These are phyloP conservation scores for Tetraodon nigroviridis DNA, from an alignment of 2,113 vertebrate genomes.

Conservation along the genomic window DNA sequence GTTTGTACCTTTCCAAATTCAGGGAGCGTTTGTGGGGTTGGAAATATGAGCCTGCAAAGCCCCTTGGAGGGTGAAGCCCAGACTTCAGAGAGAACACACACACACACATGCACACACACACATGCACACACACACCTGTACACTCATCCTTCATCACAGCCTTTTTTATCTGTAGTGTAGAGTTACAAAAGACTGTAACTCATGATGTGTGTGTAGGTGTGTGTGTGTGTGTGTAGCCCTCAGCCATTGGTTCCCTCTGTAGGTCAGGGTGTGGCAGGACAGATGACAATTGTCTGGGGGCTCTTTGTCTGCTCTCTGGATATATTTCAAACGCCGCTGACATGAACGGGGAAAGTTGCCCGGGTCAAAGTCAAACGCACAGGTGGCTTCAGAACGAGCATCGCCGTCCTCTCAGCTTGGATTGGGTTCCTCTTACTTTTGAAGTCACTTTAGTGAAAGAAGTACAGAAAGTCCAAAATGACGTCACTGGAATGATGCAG, in stretches of 20 bases:
- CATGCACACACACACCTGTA: constrained; percentile 23
- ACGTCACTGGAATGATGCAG: neutral
- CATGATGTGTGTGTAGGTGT: constrained; percentile 36
- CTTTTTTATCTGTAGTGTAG: constrained; percentile 51
- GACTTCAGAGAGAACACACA: constrained; percentile 53
- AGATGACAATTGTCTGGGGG: constrained; percentile 58
- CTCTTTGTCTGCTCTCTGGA: constrained; percentile 53
- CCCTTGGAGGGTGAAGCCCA: constrained; percentile 38
- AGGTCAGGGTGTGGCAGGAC: constrained; percentile 60
- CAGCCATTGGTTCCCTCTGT: constrained; percentile 59
- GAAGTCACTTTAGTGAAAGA: too few relatives aligned
- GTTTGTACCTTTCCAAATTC: too few relatives aligned
- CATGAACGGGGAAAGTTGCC: constrained; percentile 36
- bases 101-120: constrained; percentile 14
- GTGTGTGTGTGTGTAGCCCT: constrained; percentile 17
- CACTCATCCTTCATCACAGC: constrained; percentile 63
- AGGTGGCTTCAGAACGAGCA: constrained; percentile 35
- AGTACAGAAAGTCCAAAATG: neutral
- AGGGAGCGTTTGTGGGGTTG: constrained; percentile 1
- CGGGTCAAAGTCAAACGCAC: constrained; percentile 35
- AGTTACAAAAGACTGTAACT: constrained; percentile 64
- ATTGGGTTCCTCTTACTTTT: neutral
- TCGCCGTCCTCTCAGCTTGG: neutral
- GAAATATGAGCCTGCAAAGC: constrained; percentile 15
- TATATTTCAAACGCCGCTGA: constrained; percentile 52